Conservation (phyloP, 1,140 invertebrate genomes). For the Chironomus tepperi region DNA sequence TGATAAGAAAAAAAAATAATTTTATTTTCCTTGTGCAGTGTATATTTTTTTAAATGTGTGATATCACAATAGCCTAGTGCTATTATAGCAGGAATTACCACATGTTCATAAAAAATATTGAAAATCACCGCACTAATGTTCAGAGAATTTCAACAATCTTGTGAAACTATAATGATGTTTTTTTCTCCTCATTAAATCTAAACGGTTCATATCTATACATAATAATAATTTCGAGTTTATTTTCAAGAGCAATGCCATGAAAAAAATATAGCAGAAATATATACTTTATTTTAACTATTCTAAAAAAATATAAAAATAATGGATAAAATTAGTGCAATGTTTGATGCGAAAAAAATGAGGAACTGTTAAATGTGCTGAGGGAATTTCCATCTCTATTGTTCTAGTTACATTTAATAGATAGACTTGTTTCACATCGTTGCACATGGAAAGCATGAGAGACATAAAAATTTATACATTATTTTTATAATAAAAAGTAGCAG, state of each 20-base stretch:
- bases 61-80: too few relatives aligned
- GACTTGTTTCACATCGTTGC: neutral
- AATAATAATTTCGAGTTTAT: neutral
- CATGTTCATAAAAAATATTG: too few relatives aligned
- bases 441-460: constrained; percentile 6
- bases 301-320: neutral
- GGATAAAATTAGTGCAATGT: constrained; percentile 1
- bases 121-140: too few relatives aligned
- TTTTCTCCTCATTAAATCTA: neutral
- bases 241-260: neutral
- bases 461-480: neutral
- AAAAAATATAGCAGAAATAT: too few relatives aligned
- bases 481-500: neutral
- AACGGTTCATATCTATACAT: neutral
- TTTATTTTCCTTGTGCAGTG: too few relatives aligned
- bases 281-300: too few relatives aligned
- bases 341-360: constrained; percentile 10
- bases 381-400: constrained; percentile 6
- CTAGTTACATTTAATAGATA: constrained; percentile 5
- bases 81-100: too few relatives aligned
- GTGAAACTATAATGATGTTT: too few relatives aligned
- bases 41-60: too few relatives aligned
- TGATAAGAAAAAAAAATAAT: too few relatives aligned
- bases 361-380: neutral
- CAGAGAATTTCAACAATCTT: too few relatives aligned